These are phyloP conservation scores for Phrynocephalus guinanensis DNA, from an alignment of 2,797 vertebrate species.

Conservation along the genomic window DNA sequence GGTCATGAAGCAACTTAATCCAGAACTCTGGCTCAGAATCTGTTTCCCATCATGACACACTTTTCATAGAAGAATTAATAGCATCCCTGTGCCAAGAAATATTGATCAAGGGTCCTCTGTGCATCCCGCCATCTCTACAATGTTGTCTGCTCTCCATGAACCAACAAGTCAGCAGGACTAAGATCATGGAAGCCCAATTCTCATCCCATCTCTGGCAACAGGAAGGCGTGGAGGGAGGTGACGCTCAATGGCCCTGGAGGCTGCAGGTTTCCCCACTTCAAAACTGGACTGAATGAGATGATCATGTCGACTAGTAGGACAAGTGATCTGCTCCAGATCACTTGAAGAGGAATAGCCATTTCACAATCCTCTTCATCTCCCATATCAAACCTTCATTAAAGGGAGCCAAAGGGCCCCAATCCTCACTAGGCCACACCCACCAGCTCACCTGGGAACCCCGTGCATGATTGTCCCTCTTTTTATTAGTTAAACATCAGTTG, in stretches of 20 bases:
- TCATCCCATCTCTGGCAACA: neutral
- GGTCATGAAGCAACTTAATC: neutral
- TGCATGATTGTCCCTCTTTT: neutral
- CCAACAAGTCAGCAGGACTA: neutral
- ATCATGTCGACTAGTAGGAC: neutral
- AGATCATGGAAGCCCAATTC: neutral
- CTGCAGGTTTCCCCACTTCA: neutral
- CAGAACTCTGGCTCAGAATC: neutral
- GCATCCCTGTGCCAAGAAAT: neutral
- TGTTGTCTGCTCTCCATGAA: neutral
- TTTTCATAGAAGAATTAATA: neutral
- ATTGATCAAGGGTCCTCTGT: neutral
- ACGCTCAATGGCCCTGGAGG: too few relatives aligned
- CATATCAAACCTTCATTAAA: too few relatives aligned
- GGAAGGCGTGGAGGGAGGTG: neutral
- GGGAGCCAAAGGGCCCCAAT: neutral
- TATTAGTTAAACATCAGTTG: neutral
- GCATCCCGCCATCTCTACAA: neutral
- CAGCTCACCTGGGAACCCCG: neutral
- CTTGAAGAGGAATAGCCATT: too few relatives aligned
- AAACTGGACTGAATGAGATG: too few relatives aligned
- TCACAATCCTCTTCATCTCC: neutral
- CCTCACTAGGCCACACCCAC: neutral
- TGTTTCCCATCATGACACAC: neutral
- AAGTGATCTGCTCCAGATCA: too few relatives aligned